Evolutionary conservation across 2,888 invertebrate genomes (phyloP), one percentile per base, ranked within the genome.

Genomic region (Xestia sexstrigata): DNA sequence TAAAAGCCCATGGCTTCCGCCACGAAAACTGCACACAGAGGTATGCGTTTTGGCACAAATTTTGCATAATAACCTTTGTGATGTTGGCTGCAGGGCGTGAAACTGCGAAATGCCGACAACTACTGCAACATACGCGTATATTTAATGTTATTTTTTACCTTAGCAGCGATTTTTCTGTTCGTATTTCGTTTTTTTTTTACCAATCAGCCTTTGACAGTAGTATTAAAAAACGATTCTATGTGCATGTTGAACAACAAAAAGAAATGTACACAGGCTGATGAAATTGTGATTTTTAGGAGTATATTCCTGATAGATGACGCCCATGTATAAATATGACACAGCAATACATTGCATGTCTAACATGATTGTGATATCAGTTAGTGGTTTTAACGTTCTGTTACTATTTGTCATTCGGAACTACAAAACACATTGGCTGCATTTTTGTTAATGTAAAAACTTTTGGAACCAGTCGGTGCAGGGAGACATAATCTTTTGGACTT

Each of bases 11-110:
- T 89, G 87, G 89, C 86, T 92, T 91, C 91, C 92, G 90, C 91
- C 90, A 90, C 91, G 89, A 89, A 92, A 93, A 93, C 92, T 92
- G 91, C 91, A 89, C 89, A 90, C 90, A 88, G 91, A 90, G 90
- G 88, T 82, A 89, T 91, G 90, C 90, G 91, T 94, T 95, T 94
- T 95, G 94, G 95, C 95, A 94, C 93, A 93, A 91, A 93, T 94
- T 94, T 93, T 91, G 95, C 94, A 94, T 95, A 95, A 94, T 94
- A 94, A 92, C 92, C 91, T 91, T 90, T 90, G 86, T 90, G 88
- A 89, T 90, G 90, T 90, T 91, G 91, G 90, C 92, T 91, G 85
- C 90, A 89, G 90, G 89, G 91, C 90, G 91, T 90, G 87, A 91
- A 91, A 90, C 90, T 90, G 88, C 87, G 88, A 90, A 91, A 90